These are phyloP conservation scores for Bimastos eiseni DNA, from an alignment of 2,888 invertebrate species.

Conservation along the genomic window DNA sequence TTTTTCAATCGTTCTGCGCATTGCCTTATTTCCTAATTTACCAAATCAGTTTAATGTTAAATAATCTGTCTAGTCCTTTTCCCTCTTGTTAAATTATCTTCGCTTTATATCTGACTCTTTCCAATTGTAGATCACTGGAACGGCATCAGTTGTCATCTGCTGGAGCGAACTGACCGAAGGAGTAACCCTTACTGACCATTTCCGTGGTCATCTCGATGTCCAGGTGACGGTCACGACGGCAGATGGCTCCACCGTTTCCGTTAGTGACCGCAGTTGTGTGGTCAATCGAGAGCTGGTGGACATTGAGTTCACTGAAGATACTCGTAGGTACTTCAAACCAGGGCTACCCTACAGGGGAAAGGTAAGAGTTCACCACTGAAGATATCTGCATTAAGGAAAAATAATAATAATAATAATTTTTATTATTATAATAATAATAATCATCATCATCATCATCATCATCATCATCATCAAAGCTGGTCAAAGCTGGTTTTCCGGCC, in stretches of 20 bases:
- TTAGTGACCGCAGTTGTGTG: conserved; percentile 38
- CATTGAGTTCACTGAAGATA: conserved; percentile 69
- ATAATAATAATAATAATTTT: too few species aligned
- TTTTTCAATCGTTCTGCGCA: too few species aligned
- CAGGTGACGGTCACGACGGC: conserved; percentile 38
- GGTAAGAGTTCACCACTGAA: conserved; percentile 59
- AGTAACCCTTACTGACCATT: conserved; percentile 31
- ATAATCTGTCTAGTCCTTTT: neutral
- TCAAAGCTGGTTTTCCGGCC: too few species aligned
- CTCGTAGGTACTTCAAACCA: conserved; percentile 70
- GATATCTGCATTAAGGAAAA: neutral
- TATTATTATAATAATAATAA: too few species aligned
- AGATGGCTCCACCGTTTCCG: conserved; percentile 36
- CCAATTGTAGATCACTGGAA: conserved; percentile 36
- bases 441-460: too few species aligned
- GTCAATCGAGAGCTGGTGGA: conserved; percentile 50
- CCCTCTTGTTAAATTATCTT: neutral
- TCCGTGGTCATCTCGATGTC: conserved; percentile 41
- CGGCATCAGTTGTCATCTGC: conserved; percentile 36
- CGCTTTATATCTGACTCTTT: neutral
- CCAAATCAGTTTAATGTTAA: neutral
- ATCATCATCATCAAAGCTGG: too few species aligned
- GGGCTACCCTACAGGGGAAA: conserved; percentile 75
- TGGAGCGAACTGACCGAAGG: conserved; percentile 35
- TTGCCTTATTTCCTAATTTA: too few species aligned